Base-by-base conservation (phyloP, 2,113 vertebrate genomes). In the Ploceus nigricollis region DNA sequence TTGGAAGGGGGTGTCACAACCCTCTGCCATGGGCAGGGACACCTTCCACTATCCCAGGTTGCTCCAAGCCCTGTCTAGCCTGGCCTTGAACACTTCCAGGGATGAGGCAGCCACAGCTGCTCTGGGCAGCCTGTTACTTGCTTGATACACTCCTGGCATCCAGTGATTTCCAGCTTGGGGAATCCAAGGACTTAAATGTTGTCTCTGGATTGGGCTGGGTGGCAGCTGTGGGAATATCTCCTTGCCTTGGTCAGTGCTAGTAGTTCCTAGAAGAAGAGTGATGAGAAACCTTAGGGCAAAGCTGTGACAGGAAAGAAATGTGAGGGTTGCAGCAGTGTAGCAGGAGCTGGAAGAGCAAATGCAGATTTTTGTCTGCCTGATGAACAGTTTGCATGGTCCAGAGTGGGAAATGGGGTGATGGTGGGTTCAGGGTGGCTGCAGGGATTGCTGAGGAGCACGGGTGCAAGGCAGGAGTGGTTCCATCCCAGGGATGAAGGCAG, bases 321-420 rank as follows among this genome's bases (percentile, higher is more conserved):
- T 21, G 42, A 61, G n/a, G 35, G 19, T 27, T 28, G 20, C 23
- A 22, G 14, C 50, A 40, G 6, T 0, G 0, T 4, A 39, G 19
- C 24, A 69, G 72, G 50, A 87, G 28, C 37, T 78, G 56, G 12
- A 45, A 48, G 25, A 70, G 13, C 40, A 73, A 48, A 71, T 15
- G 25, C 9, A 8, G 7, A 25, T 21, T 88, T 48, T 66, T 58
- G 13, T 6, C 27, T 28, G 16, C 31, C 37, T 53, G 37, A 11
- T 57, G 37, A 45, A 23, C 8, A 27, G 31, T 63, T 84, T 79
- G 9, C 39, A 4, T 15, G n/a, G 25, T 66, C 47, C 1, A 0
- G 51, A 19, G 73, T 4, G 39, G 35, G 45, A 78, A 31, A 50
- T 39, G 40, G 54, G 31, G 31, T 35, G 37, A n/a, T 23, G 33